Evolutionary conservation across 2,888 invertebrate genomes (phyloP), one percentile per base, ranked within the genome.

Genomic region (Parascotia fuliginaria): DNA sequence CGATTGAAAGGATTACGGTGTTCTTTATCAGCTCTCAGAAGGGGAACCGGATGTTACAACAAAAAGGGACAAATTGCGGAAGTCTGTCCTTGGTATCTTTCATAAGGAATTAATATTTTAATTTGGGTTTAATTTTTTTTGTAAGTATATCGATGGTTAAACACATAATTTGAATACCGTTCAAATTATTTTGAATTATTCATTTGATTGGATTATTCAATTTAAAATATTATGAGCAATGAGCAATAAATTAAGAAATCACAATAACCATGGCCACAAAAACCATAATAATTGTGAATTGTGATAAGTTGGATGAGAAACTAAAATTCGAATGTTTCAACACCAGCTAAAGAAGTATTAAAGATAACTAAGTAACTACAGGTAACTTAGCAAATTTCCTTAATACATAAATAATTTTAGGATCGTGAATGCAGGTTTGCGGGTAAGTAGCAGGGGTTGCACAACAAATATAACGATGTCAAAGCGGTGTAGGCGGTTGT

Each of bases 1-100:
- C 77, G 83, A 83, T 83, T 81, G 81, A 85, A 85, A 80, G 85
- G 85, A 87, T 87, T 86, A 87, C 78, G 75, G 65, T 77, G 78
- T 81, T 77, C 81, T 84, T 83, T 83, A 81, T 77, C 85, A 81
- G 81, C 78, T 79, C 75, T 73, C 60, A 50, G 61, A 64, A n/a
- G 73, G 75, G 78, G 79, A 73, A 64, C 65, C 62, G 64, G 34
- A 50, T 61, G 53, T 50, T 51, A 55, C 40, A 50, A 58, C 63
- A 65, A 68, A 79, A 80, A 75, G 76, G 77, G 77, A 81, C 83
- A 84, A 85, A 81, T 83, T 81, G 81, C 75, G 79, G 77, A 75
- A 75, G 75, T 72, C 65, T 75, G 65, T 60, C 65, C 65, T 57
- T 39, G 43, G 33, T 43, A 42, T 31, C 27, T 49, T 67, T 41